Conservation (phyloP, 2,888 invertebrate genomes). For the Eupithecia subumbrata region DNA sequence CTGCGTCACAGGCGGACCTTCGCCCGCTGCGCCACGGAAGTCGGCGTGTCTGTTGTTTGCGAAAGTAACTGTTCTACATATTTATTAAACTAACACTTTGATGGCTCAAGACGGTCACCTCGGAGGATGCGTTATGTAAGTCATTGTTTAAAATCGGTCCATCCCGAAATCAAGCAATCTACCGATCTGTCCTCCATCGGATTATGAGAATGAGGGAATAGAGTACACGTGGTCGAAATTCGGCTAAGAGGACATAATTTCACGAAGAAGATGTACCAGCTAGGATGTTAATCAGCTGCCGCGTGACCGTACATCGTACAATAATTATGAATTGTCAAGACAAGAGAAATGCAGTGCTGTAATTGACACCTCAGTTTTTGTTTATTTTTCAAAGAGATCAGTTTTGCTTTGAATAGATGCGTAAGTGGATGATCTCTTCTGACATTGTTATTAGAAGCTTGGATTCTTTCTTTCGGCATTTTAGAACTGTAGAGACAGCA, state of each 20-base stretch:
- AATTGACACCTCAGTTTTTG: constrained; percentile 35
- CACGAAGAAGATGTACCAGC: neutral
- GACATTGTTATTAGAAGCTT: neutral
- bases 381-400: constrained; percentile 28
- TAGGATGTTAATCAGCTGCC: neutral
- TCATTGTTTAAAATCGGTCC: too few relatives aligned
- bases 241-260: neutral
- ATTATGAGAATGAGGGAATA: too few relatives aligned
- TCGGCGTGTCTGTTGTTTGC: too few relatives aligned
- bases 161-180: too few relatives aligned
- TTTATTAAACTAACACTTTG: too few relatives aligned
- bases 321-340: constrained; percentile 44
- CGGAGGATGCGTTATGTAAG: too few relatives aligned
- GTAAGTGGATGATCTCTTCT: neutral
- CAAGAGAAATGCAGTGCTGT: constrained; percentile 34
- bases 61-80: too few relatives aligned
- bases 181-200: too few relatives aligned
- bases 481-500: neutral
- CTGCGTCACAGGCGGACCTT: too few relatives aligned
- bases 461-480: neutral
- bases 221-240: too few relatives aligned
- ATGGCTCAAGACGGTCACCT: too few relatives aligned
- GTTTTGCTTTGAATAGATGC: constrained; percentile 16
- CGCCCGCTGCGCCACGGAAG: too few relatives aligned
- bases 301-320: constrained; percentile 38